Base-by-base conservation (phyloP, 2,797 vertebrate species). In the Sebastes hopkinsi region DNA sequence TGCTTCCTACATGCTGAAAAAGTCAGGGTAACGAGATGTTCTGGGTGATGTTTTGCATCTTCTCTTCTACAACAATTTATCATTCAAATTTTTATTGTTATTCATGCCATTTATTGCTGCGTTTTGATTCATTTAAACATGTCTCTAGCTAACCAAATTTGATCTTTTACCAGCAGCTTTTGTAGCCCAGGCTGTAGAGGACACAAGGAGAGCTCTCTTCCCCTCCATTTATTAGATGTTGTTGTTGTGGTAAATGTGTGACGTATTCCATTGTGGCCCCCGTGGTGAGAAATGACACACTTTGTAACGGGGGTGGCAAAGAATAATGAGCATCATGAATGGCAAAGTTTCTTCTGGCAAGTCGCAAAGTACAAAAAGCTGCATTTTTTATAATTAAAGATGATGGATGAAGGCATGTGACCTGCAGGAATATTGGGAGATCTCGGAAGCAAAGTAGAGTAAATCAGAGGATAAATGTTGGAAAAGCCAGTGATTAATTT, bases 261-360 rank as follows among this genome's bases (percentile, higher is more conserved):
- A 91, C 72, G 82, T 95, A 88, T 80, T 84, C 89, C 84, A 89
- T 92, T 92, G 92, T 94, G 89, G 85, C 81, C 65, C 42, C 66
- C 30, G n/a, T 73, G 85, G 77, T 94, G 93, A 94, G 90, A 95
- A 96, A 96, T 92, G 90, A 91, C 93, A 92, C 85, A 75, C 90
- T 80, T 91, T 88, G 73, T 86, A 83, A 30, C 4, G 2, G 29
- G 42, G 42, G 7, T 76, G 79, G 68, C 82, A 76, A 66, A 71
- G 77, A 89, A 72, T 87, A 89, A 91, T 78, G 78, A 77, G 16
- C 12, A 18, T 14, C 2, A 11, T 52, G 58, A 77, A 12, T 65
- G 32, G 67, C 30, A 70, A 72, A 66, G 34, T 56, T 61, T 64
- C 12, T 77, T 29, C 29, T 18, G 54, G 38, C 27, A 52, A 55